Percentiles rank a stretch among this genome's conserved stretches.
Evolutionary conservation across 2,888 invertebrate species (phyloP).

Genomic region (Catocala sponsa): DNA sequence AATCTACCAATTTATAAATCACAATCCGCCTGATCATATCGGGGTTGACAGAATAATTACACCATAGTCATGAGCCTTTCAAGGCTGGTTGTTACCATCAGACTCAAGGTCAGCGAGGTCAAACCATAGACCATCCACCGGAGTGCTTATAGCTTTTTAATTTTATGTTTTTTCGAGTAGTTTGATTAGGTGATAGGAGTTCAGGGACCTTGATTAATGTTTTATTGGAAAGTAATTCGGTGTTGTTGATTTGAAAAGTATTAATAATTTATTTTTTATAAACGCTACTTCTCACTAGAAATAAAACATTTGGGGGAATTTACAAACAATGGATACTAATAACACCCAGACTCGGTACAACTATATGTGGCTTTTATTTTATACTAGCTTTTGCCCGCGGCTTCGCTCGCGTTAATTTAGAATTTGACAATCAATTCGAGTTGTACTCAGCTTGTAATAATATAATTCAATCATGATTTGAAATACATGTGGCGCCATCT

Average conservation of each 20-base stretch:
- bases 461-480: too few relatives aligned
- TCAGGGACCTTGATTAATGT: not conserved
- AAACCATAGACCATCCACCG: not conserved
- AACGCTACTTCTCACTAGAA: too few relatives aligned
- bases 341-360: too few relatives aligned
- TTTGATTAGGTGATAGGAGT: not conserved
- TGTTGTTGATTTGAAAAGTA: not conserved
- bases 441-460: too few relatives aligned
- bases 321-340: too few relatives aligned
- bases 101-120: constrained; percentile 24
- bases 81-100: constrained; percentile 29
- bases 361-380: too few relatives aligned
- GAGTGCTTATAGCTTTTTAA: not conserved
- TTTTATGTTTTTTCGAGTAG: not conserved
- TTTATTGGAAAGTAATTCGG: not conserved
- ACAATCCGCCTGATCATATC: constrained; percentile 3
- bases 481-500: too few relatives aligned
- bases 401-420: too few relatives aligned
- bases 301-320: too few relatives aligned
- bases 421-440: too few relatives aligned
- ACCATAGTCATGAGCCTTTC: constrained; percentile 14
- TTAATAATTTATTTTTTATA: too few relatives aligned
- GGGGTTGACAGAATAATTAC: constrained; percentile 37
- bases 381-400: too few relatives aligned
- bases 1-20: not conserved